Evolutionary conservation across 2,113 vertebrate genomes (phyloP).

Genomic region (Corythornis cristatus): DNA sequence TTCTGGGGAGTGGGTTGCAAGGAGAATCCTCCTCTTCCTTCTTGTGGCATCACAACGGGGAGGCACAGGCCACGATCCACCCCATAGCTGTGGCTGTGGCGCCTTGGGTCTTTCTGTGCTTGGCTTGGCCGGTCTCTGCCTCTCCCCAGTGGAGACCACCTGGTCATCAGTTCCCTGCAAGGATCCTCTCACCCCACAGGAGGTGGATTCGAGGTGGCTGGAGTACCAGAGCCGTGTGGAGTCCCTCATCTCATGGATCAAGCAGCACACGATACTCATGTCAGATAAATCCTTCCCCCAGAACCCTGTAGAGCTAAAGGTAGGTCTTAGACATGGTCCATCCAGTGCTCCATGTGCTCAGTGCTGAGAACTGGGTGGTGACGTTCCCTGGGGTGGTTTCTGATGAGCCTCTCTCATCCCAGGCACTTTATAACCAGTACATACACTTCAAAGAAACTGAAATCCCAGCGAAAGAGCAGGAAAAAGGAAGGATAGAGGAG

Average conservation of each 20-base stretch:
- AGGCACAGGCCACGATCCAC: background rate
- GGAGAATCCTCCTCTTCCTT: background rate
- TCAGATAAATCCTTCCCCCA: slow-evolving; percentile 95
- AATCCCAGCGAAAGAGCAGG: slow-evolving; percentile 89
- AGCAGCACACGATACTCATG: slow-evolving; percentile 91
- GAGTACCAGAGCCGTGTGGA: slow-evolving; percentile 92
- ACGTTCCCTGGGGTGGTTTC: background rate
- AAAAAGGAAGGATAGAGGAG: slow-evolving; percentile 89
- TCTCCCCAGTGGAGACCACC: background rate
- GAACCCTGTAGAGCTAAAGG: slow-evolving; percentile 98
- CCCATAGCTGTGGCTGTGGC: rapidly evolving
- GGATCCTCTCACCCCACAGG: slow-evolving; percentile 64
- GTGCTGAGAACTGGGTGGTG: rapidly evolving
- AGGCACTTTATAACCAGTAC: slow-evolving; percentile 99
- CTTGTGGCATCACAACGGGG: background rate
- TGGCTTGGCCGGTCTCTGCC: background rate
- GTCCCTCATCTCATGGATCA: slow-evolving; percentile 94
- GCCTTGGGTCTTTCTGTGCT: background rate
- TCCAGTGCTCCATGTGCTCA: rapidly evolving
- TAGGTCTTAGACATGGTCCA: background rate
- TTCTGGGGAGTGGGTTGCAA: background rate
- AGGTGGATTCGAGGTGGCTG: slow-evolving; percentile 92
- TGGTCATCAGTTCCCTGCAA: background rate
- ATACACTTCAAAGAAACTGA: slow-evolving; percentile 99
- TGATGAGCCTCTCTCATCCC: slow-evolving; percentile 11